These are phyloP conservation scores for Echinarachnius parma DNA, from an alignment of 53 echinoderm and acorn worm genomes.

Conservation along the genomic window DNA sequence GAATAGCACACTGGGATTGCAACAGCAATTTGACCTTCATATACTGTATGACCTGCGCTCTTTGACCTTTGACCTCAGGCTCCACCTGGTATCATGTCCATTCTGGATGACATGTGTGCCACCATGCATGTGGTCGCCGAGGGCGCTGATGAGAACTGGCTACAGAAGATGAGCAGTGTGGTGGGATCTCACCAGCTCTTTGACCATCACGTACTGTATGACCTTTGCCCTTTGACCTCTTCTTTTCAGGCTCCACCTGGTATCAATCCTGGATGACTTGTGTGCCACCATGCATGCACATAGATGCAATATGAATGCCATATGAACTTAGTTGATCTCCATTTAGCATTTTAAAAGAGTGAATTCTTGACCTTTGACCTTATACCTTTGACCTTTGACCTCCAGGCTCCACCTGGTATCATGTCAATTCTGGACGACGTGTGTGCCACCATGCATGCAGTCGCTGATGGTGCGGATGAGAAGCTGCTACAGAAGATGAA, in stretches of 20 bases:
- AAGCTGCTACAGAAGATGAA: slow-evolving; percentile 85
- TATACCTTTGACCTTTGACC: background rate
- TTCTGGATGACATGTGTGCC: slow-evolving; percentile 95
- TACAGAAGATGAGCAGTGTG: slow-evolving; percentile 62
- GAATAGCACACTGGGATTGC: slow-evolving; percentile 65
- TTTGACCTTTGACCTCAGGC: slow-evolving; percentile 45
- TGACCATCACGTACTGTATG: too few species aligned
- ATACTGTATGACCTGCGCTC: background rate
- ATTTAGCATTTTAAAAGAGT: too few species aligned
- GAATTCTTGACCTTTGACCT: too few species aligned
- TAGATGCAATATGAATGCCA: too few species aligned
- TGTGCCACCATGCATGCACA: slow-evolving; percentile 98
- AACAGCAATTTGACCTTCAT: too few species aligned
- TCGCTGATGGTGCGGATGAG: slow-evolving; percentile 82
- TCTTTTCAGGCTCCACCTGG: slow-evolving; percentile 68
- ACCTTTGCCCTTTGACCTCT: background rate
- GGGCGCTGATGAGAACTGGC: slow-evolving; percentile 84
- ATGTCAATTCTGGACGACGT: slow-evolving; percentile 97
- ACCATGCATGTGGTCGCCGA: slow-evolving; percentile 94
- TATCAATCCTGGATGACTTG: slow-evolving; percentile 87
- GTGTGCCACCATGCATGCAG: slow-evolving; percentile 97
- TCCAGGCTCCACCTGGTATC: slow-evolving; percentile 76
- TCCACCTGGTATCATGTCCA: slow-evolving; percentile 89
- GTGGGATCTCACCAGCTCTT: slow-evolving; percentile 73
- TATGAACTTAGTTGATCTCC: too few species aligned